A percentile compares a stretch with the other conserved stretches of the same genome.
phyloP scores from a whole-genome alignment of 2,888 invertebrate species.

The Idaea dimidiata region DNA sequence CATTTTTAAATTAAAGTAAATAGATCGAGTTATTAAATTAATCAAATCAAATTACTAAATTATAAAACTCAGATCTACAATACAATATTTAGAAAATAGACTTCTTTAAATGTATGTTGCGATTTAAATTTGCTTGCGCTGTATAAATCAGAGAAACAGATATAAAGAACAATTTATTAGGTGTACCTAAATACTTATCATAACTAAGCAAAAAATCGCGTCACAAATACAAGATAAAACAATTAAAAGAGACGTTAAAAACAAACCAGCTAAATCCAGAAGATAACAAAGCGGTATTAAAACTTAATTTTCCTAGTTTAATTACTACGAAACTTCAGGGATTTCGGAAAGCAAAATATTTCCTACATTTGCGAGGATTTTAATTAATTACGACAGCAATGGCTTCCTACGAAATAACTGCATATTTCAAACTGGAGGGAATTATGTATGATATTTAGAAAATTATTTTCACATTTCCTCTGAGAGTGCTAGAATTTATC shows the following conservation, averaged over 20 bases:
- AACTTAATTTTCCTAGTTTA: not conserved
- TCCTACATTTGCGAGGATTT: not conserved
- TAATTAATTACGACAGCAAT: not conserved
- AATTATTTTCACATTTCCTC: not conserved
- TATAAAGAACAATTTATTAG: too few species aligned
- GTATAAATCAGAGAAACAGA: too few species aligned
- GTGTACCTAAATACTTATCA: too few species aligned
- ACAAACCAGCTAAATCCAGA: not conserved
- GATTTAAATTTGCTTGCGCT: too few species aligned
- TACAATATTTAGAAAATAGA: too few species aligned
- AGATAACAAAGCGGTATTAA: not conserved
- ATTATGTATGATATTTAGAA: not conserved
- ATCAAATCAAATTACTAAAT: too few species aligned
- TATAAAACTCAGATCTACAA: too few species aligned
- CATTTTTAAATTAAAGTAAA: too few species aligned
- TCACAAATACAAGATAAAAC: not conserved
- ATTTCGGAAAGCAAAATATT: conserved; percentile 1
- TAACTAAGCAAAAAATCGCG: too few species aligned
- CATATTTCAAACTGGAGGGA: not conserved
- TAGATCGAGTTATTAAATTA: too few species aligned
- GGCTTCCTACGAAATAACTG: not conserved
- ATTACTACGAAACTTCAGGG: not conserved
- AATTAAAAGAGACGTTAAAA: not conserved
- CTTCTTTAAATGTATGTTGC: too few species aligned
- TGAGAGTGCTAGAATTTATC: too few species aligned